These are phyloP conservation scores for Rhopilema esculentum DNA, from an alignment of 30 jellyfish, hydroid and myxozoan species.

Conservation along the genomic window DNA sequence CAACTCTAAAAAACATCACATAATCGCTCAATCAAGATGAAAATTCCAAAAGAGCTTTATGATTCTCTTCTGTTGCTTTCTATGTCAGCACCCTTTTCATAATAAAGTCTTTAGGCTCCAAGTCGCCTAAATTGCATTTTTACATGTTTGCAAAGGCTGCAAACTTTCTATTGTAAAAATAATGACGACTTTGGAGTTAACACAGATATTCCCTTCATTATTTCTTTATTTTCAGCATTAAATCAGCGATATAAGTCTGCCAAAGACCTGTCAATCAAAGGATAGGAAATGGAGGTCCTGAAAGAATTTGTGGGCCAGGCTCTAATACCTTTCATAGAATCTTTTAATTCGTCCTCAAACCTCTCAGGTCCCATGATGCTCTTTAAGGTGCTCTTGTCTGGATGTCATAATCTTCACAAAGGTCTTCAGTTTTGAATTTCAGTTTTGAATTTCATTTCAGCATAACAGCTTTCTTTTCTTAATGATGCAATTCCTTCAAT, in stretches of 20 bases:
- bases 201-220: conserved; percentile 12
- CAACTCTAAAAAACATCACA: background rate
- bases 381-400: conserved; percentile 45
- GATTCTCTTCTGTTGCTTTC: background rate
- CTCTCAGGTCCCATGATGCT: conserved; percentile 51
- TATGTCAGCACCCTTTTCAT: background rate
- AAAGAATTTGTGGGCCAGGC: conserved; percentile 3
- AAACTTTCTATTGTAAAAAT: conserved; percentile 7
- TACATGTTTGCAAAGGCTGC: conserved; percentile 30
- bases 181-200: conserved; percentile 27
- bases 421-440: conserved; percentile 41
- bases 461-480: conserved; percentile 46
- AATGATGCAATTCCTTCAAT: conserved; percentile 42
- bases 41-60: background rate
- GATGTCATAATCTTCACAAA: conserved; percentile 34
- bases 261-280: conserved; percentile 16
- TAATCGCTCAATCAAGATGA: background rate
- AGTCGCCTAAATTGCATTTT: background rate
- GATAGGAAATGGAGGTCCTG: conserved; percentile 15
- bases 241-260: conserved; percentile 4
- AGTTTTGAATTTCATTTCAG: conserved; percentile 33
- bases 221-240: conserved; percentile 18
- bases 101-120: background rate
- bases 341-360: conserved; percentile 20
- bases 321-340: conserved; percentile 20